These are phyloP conservation scores for Macroglossus sobrinus DNA, from an alignment of 2,113 vertebrate genomes.

Conservation along the genomic window DNA sequence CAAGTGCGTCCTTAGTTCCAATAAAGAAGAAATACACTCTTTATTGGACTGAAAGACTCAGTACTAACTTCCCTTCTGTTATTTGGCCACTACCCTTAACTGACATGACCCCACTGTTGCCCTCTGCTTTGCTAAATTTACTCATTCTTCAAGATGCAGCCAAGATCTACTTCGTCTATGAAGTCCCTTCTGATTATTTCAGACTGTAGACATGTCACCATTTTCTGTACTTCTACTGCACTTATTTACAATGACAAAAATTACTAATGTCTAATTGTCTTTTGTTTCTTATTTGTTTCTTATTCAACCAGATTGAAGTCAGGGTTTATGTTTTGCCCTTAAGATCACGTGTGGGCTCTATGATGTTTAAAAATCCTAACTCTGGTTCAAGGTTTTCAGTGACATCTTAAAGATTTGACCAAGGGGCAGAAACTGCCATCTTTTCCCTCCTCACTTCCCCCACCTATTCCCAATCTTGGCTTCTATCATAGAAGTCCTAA, in stretches of 20 bases:
- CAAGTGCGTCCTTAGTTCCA: neutral
- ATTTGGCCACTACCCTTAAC: neutral
- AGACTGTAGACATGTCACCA: neutral
- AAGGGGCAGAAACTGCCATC: neutral
- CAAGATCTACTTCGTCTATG: neutral
- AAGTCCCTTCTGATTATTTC: neutral
- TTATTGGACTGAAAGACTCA: neutral
- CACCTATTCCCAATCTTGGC: neutral
- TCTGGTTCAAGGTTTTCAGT: neutral
- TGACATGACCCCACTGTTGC: neutral
- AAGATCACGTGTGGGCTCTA: neutral
- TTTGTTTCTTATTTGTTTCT: neutral
- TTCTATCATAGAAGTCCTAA: neutral
- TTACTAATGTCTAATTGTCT: neutral
- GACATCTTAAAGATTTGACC: neutral
- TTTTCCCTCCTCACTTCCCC: neutral
- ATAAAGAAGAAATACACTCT: neutral
- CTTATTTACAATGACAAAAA: neutral
- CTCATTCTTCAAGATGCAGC: neutral
- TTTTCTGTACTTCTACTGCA: neutral
- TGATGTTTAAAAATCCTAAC: neutral
- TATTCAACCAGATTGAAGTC: neutral
- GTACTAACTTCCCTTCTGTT: neutral
- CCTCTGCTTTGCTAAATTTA: neutral
- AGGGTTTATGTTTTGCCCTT: neutral